Conservation (phyloP, 92 coral and sea anemone species). For the Palythoa caribaeorum region DNA sequence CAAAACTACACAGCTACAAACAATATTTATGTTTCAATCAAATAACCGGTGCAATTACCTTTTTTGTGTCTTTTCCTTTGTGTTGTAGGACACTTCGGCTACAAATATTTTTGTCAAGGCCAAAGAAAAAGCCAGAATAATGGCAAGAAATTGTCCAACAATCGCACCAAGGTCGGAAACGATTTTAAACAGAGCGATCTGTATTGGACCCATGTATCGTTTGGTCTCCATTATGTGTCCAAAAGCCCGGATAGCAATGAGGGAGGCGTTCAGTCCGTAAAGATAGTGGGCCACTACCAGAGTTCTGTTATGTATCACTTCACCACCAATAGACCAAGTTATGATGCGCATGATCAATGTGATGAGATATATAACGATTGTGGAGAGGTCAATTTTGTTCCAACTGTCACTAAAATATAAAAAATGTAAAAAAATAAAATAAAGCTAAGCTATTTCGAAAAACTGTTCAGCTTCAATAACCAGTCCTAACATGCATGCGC, state of each 20-base stretch:
- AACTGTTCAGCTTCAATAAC: no score
- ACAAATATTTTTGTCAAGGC: conserved; percentile 20
- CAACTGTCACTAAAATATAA: not conserved
- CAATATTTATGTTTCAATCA: no score
- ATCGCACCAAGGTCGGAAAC: conserved; percentile 17
- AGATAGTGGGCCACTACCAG: conserved; percentile 12
- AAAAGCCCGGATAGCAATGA: conserved; percentile 19
- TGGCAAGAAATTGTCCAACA: conserved; percentile 27
- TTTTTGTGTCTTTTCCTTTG: not conserved
- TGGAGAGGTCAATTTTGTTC: conserved; percentile 10
- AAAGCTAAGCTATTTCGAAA: no score
- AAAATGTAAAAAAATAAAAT: no score
- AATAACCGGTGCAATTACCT: not conserved
- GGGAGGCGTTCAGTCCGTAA: conserved; percentile 20
- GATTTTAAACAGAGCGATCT: conserved; percentile 17
- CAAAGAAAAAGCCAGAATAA: conserved; percentile 9
- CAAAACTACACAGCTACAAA: no score
- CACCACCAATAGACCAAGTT: conserved; percentile 1
- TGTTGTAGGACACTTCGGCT: conserved; percentile 15
- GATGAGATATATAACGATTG: conserved; percentile 5
- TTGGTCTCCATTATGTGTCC: conserved; percentile 29
- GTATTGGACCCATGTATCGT: conserved; percentile 8
- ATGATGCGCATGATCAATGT: not conserved
- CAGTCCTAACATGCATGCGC: no score
- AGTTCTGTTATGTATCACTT: conserved; percentile 13